phyloP scores from a whole-genome alignment of 2,113 vertebrate genomes.

The Chauna torquata region DNA sequence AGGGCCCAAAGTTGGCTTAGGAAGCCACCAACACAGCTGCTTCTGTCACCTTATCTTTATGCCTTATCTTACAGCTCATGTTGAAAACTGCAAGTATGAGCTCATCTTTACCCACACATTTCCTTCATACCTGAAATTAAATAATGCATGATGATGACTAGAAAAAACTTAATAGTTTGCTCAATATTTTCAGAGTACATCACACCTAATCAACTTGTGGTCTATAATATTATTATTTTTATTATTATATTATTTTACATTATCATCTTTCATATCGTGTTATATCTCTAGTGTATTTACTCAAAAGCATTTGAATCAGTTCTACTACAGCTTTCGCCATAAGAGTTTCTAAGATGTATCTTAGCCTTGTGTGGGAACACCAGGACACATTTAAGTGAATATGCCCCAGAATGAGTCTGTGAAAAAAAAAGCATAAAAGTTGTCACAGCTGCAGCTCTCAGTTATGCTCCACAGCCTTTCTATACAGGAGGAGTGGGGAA shows the following conservation, averaged over 20 bases:
- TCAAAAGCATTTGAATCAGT: not conserved
- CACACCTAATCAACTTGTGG: not conserved
- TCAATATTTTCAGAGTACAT: not conserved
- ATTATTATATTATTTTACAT: not conserved
- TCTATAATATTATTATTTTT: not conserved
- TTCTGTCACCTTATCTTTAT: not conserved
- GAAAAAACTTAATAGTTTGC: not conserved
- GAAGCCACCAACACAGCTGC: not conserved
- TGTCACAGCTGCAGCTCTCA: not conserved
- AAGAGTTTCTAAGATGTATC: not conserved
- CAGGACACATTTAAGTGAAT: not conserved
- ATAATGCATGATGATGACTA: not conserved
- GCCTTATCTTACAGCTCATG: not conserved
- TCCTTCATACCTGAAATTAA: not conserved
- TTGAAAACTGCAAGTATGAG: not conserved
- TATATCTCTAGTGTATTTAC: not conserved
- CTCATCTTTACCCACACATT: not conserved
- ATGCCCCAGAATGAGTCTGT: not conserved
- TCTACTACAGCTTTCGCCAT: not conserved
- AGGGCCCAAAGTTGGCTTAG: not conserved
- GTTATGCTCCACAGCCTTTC: not conserved
- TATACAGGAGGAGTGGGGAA: not conserved
- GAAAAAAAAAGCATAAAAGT: not conserved
- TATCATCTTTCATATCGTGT: not conserved
- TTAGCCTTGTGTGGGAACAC: not conserved